phyloP scores from a whole-genome alignment of 2,797 vertebrate genomes.

The Nothura maculosa region DNA sequence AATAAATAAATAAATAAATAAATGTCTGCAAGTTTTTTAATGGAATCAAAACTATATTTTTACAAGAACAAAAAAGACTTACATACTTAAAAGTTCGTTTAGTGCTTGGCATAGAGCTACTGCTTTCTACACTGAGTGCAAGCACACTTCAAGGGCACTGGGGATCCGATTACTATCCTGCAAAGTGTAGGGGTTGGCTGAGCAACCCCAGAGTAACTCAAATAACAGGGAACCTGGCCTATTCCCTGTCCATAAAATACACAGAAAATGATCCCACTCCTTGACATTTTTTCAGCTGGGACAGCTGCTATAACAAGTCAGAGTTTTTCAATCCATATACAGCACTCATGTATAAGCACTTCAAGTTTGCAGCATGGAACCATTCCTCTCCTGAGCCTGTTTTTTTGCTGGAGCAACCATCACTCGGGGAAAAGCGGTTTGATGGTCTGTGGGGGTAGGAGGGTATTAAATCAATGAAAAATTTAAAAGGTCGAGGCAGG shows the following conservation, averaged over 20 bases:
- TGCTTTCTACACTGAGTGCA: slow-evolving; percentile 60
- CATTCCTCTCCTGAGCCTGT: slow-evolving; percentile 60
- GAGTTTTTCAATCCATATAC: slow-evolving; percentile 72
- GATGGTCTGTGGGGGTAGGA: background rate
- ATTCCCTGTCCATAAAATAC: slow-evolving; percentile 77
- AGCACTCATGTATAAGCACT: slow-evolving; percentile 68
- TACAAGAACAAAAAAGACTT: slow-evolving; percentile 68
- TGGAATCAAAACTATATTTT: slow-evolving; percentile 67
- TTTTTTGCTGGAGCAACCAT: slow-evolving; percentile 23
- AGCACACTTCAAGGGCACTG: slow-evolving; percentile 77
- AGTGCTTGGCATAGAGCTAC: slow-evolving; percentile 60
- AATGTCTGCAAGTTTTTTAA: slow-evolving; percentile 56
- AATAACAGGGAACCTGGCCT: slow-evolving; percentile 76
- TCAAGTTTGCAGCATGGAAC: slow-evolving; percentile 70
- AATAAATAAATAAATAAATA: too few relatives aligned
- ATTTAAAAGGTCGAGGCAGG: slow-evolving; percentile 31
- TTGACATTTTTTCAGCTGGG: slow-evolving; percentile 80
- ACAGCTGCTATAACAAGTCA: slow-evolving; percentile 79
- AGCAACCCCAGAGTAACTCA: slow-evolving; percentile 73
- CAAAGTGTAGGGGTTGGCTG: slow-evolving; percentile 75
- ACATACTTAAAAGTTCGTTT: slow-evolving; percentile 72
- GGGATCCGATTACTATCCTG: slow-evolving; percentile 78
- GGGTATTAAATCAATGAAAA: slow-evolving; percentile 38
- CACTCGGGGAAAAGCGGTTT: slow-evolving; percentile 1
- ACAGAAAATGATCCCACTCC: slow-evolving; percentile 78